Evolutionary conservation across 2,888 invertebrate genomes (phyloP).

Genomic region (Dryobotodes eremita): DNA sequence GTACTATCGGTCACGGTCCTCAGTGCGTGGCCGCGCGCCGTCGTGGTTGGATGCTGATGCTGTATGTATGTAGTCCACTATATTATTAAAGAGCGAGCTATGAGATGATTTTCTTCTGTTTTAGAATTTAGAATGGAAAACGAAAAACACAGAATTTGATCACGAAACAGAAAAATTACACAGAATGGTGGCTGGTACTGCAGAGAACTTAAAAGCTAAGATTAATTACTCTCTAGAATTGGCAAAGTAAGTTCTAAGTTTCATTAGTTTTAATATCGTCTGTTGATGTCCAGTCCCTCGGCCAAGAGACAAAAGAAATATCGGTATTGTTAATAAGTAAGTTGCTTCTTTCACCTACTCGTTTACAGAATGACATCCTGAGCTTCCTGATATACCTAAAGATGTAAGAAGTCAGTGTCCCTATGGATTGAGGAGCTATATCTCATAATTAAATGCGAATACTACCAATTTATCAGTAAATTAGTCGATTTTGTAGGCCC

Average conservation of each 20-base stretch:
- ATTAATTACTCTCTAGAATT: conserved; percentile 79
- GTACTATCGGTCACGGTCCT: too few species aligned
- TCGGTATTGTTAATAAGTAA: background rate
- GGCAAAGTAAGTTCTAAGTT: conserved; percentile 76
- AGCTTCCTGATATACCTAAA: background rate
- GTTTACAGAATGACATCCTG: background rate
- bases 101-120: conserved; percentile 43
- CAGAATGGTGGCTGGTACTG: conserved; percentile 78
- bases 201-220: conserved; percentile 82
- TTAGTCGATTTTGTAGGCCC: background rate
- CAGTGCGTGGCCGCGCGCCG: too few species aligned
- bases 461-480: background rate
- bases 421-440: background rate
- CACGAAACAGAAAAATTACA: conserved; percentile 82
- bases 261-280: conserved; percentile 1
- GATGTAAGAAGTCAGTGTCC: background rate
- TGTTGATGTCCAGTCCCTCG: background rate
- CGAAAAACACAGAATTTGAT: conserved; percentile 81
- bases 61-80: too few species aligned
- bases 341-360: background rate
- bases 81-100: too few species aligned
- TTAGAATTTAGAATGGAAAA: conserved; percentile 84
- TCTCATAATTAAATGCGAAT: background rate
- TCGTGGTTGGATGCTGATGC: too few species aligned
- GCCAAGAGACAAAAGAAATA: background rate